Evolutionary conservation across 1,140 invertebrate genomes (phyloP), one percentile per base, ranked within the genome.

Genomic region (Sogatella furcifera): DNA sequence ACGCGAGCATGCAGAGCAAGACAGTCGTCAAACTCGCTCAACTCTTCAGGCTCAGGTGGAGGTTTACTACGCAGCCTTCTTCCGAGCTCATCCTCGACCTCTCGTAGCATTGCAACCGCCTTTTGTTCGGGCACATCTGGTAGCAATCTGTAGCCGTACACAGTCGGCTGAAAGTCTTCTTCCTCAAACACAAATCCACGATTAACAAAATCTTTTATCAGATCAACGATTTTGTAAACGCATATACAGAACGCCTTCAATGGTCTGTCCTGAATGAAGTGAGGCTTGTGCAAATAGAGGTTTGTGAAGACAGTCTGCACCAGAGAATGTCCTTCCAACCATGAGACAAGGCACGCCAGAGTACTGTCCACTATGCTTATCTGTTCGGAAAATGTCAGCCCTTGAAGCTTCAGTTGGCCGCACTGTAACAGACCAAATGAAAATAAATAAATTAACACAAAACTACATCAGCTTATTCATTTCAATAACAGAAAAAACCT

Each of bases 291-390:
- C 38, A 98, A 76, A 71, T 97, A 98, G 28, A 98, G 80, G 75
- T 97, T 97, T 10, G 93, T 98, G 69, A 98, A 97, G 11, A 98
- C 87, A 17, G 96, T 98, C 78, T 98, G 95, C 28, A 93, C 95
- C 64, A 97, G 79, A 13, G 94, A 98, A 71, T 96, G 92, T 0
- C 94, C 93, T 75, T 96, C 92, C 14, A 97, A 73, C 92, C 93
- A 97, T 0, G 92, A 93, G 0, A 96, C 92, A 66, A 98, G 80
- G 72, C 93, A 95, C 11, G 92, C 84, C 66, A 94, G 84, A 19
- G 94, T 92, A 8, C 88, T 88, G 80, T 98, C 96, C 68, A 97
- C 94, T 52, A 97, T 90, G 42, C 90, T 92, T 62, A 89, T 89
- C 31, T 89, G 74, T 74, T 91, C 88, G 52, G 77, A 71, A 14